Base-by-base conservation (phyloP, 1,140 invertebrate species). In the Drosophila subobscura region DNA sequence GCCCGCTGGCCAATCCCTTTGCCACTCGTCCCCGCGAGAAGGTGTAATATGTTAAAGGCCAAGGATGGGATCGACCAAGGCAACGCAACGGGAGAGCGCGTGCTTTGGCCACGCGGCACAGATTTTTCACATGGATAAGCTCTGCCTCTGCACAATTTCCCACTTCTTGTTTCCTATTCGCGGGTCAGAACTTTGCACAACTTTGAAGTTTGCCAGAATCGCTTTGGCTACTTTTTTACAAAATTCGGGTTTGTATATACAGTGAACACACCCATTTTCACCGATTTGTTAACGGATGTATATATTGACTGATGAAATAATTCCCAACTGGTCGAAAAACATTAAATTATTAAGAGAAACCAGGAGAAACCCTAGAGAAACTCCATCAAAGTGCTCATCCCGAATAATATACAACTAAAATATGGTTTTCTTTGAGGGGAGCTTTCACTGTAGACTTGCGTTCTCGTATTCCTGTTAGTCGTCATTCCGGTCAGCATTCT, bases 111-210 rank as follows among this genome's bases (percentile, higher is more conserved):
- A 88, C 83, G 83, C 64, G 78, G 57, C 83, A 72, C 68, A 83
- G 83, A 89, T 88, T 86, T 86, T 88, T 88, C 83, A 83, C 83
- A 83, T 88, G 83, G 83, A 86, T 86, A 86, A 88, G 75, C 77
- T 81, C 77, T 66, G 68, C 61, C 57, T 40, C 46, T 66, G 63
- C 60, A 61, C 71, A 65, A 56, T 66, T 64, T 73, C 41, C 70
- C 70, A 64, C 45, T 72, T 63, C 41, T 40, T 33, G 54, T 57
- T 63, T 66, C 60, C 51, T 33, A 72, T 56, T 68, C 58, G 77
- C 49, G 53, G 78, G 63, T 66, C 61, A 65, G 55, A 77, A 64
- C 55, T 80, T 85, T 53, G 44, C 33, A 45, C 46, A 49, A 49
- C 66, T 72, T 63, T 77, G 51, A 79, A 85, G 65, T 75, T 65